These are phyloP conservation scores for Albula goreensis DNA, from an alignment of 2,113 vertebrate genomes.

Conservation along the genomic window DNA sequence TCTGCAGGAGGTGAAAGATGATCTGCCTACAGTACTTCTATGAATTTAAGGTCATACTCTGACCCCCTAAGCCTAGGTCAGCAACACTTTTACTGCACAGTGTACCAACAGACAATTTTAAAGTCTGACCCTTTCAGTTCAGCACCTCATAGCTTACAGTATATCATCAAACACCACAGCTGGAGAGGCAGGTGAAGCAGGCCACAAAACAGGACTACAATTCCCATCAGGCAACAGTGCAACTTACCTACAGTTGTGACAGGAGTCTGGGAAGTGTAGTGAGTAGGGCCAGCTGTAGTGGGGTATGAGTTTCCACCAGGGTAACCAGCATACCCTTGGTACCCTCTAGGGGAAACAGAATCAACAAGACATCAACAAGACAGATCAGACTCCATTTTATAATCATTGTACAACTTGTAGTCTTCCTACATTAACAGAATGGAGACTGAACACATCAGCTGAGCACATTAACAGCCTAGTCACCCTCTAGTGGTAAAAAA, in stretches of 20 bases:
- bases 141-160: neutral
- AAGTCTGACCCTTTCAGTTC: neutral
- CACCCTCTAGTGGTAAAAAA: too few species aligned
- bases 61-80: neutral
- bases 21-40: neutral
- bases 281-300: slow-evolving; percentile 78
- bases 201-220: neutral
- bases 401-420: too few species aligned
- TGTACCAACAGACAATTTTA: neutral
- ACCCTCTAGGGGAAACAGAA: slow-evolving; percentile 73
- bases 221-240: slow-evolving; percentile 16
- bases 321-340: slow-evolving; percentile 81
- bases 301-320: slow-evolving; percentile 82
- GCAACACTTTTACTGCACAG: neutral
- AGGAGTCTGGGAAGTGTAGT: slow-evolving; percentile 83
- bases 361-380: too few species aligned
- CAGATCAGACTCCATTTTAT: too few species aligned
- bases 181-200: neutral
- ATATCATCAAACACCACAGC: neutral
- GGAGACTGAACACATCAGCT: too few species aligned
- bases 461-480: too few species aligned
- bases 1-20: neutral
- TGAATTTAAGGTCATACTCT: neutral
- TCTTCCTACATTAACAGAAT: too few species aligned
- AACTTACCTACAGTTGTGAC: slow-evolving; percentile 89